Percentiles rank a stretch among this genome's conserved stretches.
Evolutionary conservation across 2,113 vertebrate species (phyloP).

Genomic region (Vulpes lagopus): DNA sequence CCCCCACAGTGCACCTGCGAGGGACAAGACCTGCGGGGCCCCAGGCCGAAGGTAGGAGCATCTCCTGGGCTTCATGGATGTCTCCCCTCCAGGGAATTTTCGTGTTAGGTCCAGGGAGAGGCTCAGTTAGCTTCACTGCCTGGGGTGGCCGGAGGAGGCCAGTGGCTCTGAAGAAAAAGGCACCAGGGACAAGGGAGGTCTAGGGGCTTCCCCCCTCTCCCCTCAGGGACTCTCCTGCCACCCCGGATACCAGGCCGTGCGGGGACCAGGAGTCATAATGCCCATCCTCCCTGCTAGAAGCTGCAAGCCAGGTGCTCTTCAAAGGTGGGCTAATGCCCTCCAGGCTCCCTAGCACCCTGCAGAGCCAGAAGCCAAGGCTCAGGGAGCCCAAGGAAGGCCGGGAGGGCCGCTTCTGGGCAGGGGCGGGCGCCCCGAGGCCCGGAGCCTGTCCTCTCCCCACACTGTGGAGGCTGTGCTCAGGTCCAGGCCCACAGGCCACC

Average conservation of each 20-base stretch:
- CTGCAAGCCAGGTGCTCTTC: neutral
- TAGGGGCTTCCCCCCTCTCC: neutral
- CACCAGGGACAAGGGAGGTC: neutral
- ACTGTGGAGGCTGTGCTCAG: neutral
- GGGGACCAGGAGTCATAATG: too few relatives aligned
- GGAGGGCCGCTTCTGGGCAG: accelerated
- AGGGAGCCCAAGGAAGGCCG: neutral
- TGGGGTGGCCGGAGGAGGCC: too few relatives aligned
- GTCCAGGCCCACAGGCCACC: neutral
- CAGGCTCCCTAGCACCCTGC: neutral
- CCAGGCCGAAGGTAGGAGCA: neutral
- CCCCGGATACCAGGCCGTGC: neutral
- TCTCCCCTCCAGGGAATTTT: neutral
- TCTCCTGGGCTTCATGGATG: neutral
- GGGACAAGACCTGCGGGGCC: neutral
- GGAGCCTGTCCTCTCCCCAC: neutral
- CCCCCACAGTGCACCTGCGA: accelerated
- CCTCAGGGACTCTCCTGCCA: too few relatives aligned
- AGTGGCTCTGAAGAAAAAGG: neutral
- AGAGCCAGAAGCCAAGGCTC: accelerated
- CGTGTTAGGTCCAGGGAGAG: neutral
- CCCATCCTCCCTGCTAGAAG: neutral
- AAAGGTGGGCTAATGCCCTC: neutral
- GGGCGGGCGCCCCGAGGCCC: accelerated
- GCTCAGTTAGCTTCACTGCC: neutral